Evolutionary conservation across 2,797 vertebrate species (phyloP).

Genomic region (Esox lucius): DNA sequence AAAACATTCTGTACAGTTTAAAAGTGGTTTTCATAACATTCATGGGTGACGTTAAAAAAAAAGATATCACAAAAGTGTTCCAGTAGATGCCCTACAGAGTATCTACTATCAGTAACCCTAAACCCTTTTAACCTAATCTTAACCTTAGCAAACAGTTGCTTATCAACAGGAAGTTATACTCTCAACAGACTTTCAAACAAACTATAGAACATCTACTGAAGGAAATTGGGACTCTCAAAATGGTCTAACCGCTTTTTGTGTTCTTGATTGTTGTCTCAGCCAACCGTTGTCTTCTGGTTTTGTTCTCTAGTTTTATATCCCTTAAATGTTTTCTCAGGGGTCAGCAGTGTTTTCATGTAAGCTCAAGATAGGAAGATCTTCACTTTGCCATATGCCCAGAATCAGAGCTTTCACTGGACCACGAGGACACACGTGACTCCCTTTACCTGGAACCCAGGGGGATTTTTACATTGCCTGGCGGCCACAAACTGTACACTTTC

Average conservation of each 20-base stretch:
- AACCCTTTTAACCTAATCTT: no score
- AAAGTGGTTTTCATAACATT: no score
- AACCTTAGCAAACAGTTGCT: no score
- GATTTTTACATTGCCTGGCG: conserved; percentile 22
- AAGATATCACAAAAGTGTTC: no score
- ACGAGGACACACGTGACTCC: conserved; percentile 31
- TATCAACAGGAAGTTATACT: no score
- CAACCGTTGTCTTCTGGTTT: neutral
- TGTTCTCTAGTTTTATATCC: neutral
- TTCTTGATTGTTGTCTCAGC: neutral
- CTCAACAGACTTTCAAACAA: no score
- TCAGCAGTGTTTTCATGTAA: conserved; percentile 35
- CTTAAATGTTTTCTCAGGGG: conserved; percentile 8
- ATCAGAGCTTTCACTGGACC: conserved; percentile 41
- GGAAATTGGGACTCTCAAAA: no score
- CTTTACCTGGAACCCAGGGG: conserved; percentile 26
- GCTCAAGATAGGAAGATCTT: conserved; percentile 22
- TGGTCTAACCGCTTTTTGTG: neutral
- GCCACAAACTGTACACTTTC: conserved; percentile 29
- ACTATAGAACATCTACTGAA: no score
- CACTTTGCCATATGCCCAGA: conserved; percentile 40
- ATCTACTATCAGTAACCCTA: no score
- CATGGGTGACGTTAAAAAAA: no score
- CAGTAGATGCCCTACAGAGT: no score
- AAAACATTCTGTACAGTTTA: neutral